Evolutionary conservation across 2,888 invertebrate species (phyloP).

Genomic region (Calliphora vomitoria): DNA sequence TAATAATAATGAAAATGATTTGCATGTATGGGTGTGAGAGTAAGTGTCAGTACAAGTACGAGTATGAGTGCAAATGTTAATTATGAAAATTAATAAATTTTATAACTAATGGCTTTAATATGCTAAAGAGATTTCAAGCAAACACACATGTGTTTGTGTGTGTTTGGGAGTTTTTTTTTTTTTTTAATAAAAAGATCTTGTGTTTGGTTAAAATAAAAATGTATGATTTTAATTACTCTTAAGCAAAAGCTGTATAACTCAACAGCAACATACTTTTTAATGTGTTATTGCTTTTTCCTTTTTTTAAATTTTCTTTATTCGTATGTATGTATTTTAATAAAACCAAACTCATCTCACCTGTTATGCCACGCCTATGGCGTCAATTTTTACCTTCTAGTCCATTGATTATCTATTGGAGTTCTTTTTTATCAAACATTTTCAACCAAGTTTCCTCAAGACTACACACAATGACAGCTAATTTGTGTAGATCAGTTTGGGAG

Average conservation of each 20-base stretch:
- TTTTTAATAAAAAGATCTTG: constrained; percentile 22
- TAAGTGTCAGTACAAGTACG: constrained; percentile 52
- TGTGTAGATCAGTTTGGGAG: constrained; percentile 44
- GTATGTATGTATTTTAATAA: constrained; percentile 11
- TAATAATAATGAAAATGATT: constrained; percentile 63
- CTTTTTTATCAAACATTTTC: neutral
- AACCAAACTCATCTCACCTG: constrained; percentile 71
- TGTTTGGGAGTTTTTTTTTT: neutral
- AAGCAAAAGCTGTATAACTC: constrained; percentile 21
- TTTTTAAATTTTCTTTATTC: neutral
- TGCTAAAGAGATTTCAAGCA: constrained; percentile 68
- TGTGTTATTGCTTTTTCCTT: neutral
- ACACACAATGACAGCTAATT: constrained; percentile 42
- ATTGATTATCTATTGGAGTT: constrained; percentile 16
- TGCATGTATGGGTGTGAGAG: constrained; percentile 59
- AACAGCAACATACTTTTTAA: constrained; percentile 16
- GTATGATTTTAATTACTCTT: constrained; percentile 60
- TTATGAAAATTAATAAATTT: constrained; percentile 74
- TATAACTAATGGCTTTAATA: constrained; percentile 73
- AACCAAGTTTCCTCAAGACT: neutral
- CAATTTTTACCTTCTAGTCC: constrained; percentile 16
- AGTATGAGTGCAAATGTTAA: constrained; percentile 72
- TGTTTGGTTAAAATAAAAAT: constrained; percentile 46
- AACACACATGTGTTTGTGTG: neutral
- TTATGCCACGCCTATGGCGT: constrained; percentile 74